Base-by-base conservation (phyloP, 2,113 vertebrate genomes). In the Otolemur garnettii region DNA sequence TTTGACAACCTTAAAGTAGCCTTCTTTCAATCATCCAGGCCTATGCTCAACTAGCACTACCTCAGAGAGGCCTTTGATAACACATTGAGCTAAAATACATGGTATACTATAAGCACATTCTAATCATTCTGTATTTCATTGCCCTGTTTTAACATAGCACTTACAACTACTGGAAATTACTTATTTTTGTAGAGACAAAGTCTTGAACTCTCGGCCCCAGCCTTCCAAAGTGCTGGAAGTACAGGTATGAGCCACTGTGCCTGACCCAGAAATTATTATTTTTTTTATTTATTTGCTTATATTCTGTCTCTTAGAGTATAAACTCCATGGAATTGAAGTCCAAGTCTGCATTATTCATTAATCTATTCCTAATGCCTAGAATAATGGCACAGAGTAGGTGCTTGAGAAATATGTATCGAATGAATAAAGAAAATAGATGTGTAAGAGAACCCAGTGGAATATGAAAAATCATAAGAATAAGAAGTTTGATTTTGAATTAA, bases 1-100 rank as follows among this genome's bases (percentile, higher is more conserved):
- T 98, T 99, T 99, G 69, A 99, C 99, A 94, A 99, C 99, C 98
- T 99, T 99, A 97, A 99, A 99, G 62, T 99, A 99, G n/a, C 99
- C 99, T 97, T 99, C 38, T 83, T 82, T 68, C 57, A 82, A 4
- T 45, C 19, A 75, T 42, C 59, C 68, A 77, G 50, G 11, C 18
- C 50, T 24, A 18, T 77, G 57, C 60, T 60, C 60, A 82, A 26
- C 50, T 8, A 14, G 45, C n/a, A 26, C 19, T n/a, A 21, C n/a
- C 45, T 30, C 69, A 59, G 35, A 74, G 22, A n/a, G 33, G 33
- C 19, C 90, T 90, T 95, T 72, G 78, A 10, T 50, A 7, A 57
- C 21, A 30, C 59, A 68, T 13, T 19, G 50, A 77, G 19, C 22
- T 60, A 35, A 87, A 30, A 50, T 50, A 50, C 45, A 50, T 50